Evolutionary conservation across 2,113 vertebrate species (phyloP), one percentile per base, ranked within the genome.

Genomic region (Embiotoca jacksoni): DNA sequence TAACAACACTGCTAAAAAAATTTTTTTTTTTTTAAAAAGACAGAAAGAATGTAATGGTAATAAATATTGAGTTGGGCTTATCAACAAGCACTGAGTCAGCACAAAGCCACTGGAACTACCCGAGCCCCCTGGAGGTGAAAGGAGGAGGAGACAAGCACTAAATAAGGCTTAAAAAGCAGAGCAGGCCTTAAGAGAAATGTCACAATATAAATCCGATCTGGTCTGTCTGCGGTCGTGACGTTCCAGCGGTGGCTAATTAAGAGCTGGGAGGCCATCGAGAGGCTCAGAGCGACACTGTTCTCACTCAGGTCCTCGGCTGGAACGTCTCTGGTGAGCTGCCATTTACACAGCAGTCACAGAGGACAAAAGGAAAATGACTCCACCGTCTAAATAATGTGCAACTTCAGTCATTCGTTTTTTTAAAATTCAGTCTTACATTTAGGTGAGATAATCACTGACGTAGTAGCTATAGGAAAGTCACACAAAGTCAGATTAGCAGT

Each of bases 271-370:
- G 54, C 32, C 69, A 77, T 46, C 75, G n/a, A 82, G 68, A 71
- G 57, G 10, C 72, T 62, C 31, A 56, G 41, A 62, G 59, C 50
- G 55, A 11, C 52, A 46, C 56, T 75, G 76, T 84, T 66, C 83
- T 83, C 72, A 70, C 56, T 76, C 49, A 54, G 54, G 80, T 63
- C 64, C 68, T 77, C 57, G 30, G 53, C 55, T 7, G 7, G 50
- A 57, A 62, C 7, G n/a, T 86, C 62, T 82, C 86, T 78, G 55
- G 73, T 84, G 87, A 68, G 86, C 78, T 82, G 82, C 77, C 66
- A 84, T 91, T 91, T 80, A 73, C 65, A 82, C 79, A 78, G 73
- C 37, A 57, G 72, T 80, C 23, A 68, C 44, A 58, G 39, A 79
- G 71, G 56, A 65, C 37, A 32, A 5, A 64, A 57, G 2, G 53